Evolutionary conservation across 1,140 invertebrate species (phyloP).

Genomic region (Drosophila melanogaster): Release_6_plus_ISO1_MT NT_033777.3:6300501-6301000

Average conservation of each 20-base stretch:
- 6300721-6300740: slow-evolving; percentile 47
- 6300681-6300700: slow-evolving; percentile 41
- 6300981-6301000: slow-evolving; percentile 45
- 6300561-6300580: slow-evolving; percentile 54
- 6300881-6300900: slow-evolving; percentile 66
- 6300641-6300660: slow-evolving; percentile 74
- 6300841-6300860: slow-evolving; percentile 55
- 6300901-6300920: slow-evolving; percentile 51
- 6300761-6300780: slow-evolving; percentile 25
- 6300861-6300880: slow-evolving; percentile 44
- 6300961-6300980: slow-evolving; percentile 26
- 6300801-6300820: slow-evolving; percentile 66
- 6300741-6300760: slow-evolving; percentile 13
- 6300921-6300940: neutral
- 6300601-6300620: slow-evolving; percentile 73
- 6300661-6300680: slow-evolving; percentile 68
- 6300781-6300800: slow-evolving; percentile 61
- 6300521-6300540: slow-evolving; percentile 85
- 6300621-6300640: slow-evolving; percentile 68
- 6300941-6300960: neutral
- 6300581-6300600: slow-evolving; percentile 28
- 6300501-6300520: slow-evolving; percentile 86
- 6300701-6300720: slow-evolving; percentile 70
- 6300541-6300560: slow-evolving; percentile 81
- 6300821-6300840: slow-evolving; percentile 43